phyloP scores from a whole-genome alignment of 1,140 invertebrate genomes.

The Megathymus violae region DNA sequence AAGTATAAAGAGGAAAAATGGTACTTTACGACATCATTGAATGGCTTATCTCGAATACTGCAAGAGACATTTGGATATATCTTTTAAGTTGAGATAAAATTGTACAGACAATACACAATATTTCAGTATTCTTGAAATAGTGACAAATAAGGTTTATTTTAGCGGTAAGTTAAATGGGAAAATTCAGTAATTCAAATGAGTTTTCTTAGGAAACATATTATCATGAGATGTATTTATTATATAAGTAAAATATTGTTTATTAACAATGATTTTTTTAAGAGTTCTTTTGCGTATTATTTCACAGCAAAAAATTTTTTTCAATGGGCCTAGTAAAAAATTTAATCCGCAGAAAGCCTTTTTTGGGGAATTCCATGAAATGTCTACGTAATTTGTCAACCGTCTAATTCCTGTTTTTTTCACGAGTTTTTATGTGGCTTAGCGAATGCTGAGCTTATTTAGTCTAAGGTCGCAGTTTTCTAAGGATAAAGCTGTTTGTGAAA shows the following conservation, averaged over 20 bases:
- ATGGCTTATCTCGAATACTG: too few species aligned
- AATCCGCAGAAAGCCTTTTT: conserved; percentile 13
- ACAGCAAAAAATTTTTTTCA: background rate
- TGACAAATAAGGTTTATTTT: background rate
- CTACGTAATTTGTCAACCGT: conserved; percentile 29
- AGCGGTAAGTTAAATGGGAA: background rate
- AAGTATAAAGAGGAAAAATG: too few species aligned
- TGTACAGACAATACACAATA: too few species aligned
- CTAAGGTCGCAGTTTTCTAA: conserved; percentile 27
- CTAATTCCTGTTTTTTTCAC: conserved; percentile 28
- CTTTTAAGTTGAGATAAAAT: background rate
- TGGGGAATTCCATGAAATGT: conserved; percentile 16
- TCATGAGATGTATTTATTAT: too few species aligned
- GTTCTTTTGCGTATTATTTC: too few species aligned
- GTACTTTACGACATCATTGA: too few species aligned
- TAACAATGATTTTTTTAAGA: too few species aligned
- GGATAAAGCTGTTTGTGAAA: conserved; percentile 26
- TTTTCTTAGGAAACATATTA: too few species aligned
- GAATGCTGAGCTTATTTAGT: conserved; percentile 27
- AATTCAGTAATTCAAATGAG: background rate
- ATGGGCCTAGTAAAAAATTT: background rate
- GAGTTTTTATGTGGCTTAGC: conserved; percentile 27
- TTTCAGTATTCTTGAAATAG: background rate
- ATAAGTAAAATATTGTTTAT: too few species aligned
- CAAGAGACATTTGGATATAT: background rate